Evolutionary conservation across 2,888 invertebrate genomes (phyloP).

Genomic region (Cerastis rubricosa): DNA sequence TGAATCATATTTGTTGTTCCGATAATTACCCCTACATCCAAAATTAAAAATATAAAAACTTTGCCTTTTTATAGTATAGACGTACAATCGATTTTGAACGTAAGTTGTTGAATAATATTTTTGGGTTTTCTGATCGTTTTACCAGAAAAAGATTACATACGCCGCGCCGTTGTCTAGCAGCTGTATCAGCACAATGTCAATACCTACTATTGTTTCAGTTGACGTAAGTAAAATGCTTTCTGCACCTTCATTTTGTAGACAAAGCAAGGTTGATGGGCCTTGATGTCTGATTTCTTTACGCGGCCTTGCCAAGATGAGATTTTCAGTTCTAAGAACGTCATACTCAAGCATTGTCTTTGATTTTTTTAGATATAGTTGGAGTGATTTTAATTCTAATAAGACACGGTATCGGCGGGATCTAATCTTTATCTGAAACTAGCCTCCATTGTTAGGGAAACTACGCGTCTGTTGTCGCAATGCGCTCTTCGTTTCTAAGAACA

Average conservation of each 20-base stretch:
- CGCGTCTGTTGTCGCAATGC: constrained; percentile 8
- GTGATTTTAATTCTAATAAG: constrained; percentile 25
- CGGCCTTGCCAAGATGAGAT: constrained; percentile 34
- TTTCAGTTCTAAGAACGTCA: constrained; percentile 43
- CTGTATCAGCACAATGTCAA: not conserved
- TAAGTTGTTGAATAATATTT: not conserved
- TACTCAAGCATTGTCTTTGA: constrained; percentile 39
- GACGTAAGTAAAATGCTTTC: constrained; percentile 48
- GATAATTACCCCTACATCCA: not conserved
- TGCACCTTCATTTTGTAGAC: constrained; percentile 30
- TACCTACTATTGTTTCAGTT: constrained; percentile 31
- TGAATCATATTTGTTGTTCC: not conserved
- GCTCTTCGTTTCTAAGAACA: constrained; percentile 10
- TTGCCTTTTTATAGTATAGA: not conserved
- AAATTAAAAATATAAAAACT: not conserved
- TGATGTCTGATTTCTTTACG: constrained; percentile 30
- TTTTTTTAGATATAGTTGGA: constrained; percentile 15
- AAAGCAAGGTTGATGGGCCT: constrained; percentile 55
- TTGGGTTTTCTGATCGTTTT: not conserved
- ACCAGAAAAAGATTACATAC: too few species aligned
- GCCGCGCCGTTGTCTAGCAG: not conserved
- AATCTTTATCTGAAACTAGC: constrained; percentile 31
- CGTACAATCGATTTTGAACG: not conserved
- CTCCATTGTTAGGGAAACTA: constrained; percentile 26
- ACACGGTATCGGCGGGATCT: constrained; percentile 30